Evolutionary conservation across 2,113 vertebrate species (phyloP), one percentile per base, ranked within the genome.

Genomic region (Macaca nemestrina): DNA sequence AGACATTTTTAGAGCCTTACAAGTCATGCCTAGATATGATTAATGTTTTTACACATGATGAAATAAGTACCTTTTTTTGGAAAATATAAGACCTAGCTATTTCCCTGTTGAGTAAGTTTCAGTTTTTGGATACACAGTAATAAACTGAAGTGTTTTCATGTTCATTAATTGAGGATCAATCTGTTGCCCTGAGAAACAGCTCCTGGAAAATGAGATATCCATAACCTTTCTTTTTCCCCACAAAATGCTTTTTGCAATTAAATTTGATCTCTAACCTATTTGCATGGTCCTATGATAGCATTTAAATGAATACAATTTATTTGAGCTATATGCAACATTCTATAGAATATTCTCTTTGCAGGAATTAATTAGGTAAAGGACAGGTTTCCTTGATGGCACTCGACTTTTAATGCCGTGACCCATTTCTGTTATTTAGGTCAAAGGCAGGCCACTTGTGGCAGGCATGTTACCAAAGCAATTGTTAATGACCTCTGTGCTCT

Each of bases 51-150:
- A 32, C 1, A 78, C 11, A 67, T 40, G 48, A 96, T 48, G 55
- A 52, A 90, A 17, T 23, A 22, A 95, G 38, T 32, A 45, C 0
- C 32, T 92, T 70, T 27, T 80, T 94, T 92, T 90, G 18, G 45
- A 95, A 97, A 86, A 79, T 80, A 92, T 14, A 50, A 92, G 96
- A 70, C 35, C 43, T 35, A 89, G 59, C 8, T 61, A 83, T 73
- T 94, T 81, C 59, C 45, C 68, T 94, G 30, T 45, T 52, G 61
- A 96, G 57, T 4, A 67, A 64, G 35, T 73, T 89, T 86, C 43
- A 87, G 61, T 95, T 90, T 57, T 95, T 94, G 23, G 30, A 50
- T 88, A 2, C 27, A 2, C 22, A 68, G 17, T 76, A 72, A 96
- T 48, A 95, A 85, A 94, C 20, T 45, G 7, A 88, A 25, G 91